phyloP scores from a whole-genome alignment of 2,888 invertebrate genomes.

The Plusia festucae region DNA sequence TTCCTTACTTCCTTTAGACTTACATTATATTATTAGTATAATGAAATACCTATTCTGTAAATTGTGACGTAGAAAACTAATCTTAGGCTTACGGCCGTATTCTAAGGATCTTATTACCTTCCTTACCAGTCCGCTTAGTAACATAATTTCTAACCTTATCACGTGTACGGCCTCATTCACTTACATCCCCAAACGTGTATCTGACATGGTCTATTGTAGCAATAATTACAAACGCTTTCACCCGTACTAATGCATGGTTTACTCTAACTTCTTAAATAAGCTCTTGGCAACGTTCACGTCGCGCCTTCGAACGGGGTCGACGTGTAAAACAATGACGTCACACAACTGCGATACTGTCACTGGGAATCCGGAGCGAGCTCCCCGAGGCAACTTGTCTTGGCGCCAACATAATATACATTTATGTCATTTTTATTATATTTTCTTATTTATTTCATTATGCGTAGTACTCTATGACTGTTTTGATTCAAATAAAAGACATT shows the following conservation, averaged over 20 bases:
- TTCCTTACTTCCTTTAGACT: too few relatives aligned
- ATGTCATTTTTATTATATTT: constrained; percentile 19
- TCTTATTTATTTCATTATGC: constrained; percentile 18
- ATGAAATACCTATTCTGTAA: not conserved
- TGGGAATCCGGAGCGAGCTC: constrained; percentile 69
- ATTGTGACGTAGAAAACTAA: not conserved
- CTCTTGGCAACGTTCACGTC: constrained; percentile 34
- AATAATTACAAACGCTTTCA: constrained; percentile 41
- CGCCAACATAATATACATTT: constrained; percentile 33
- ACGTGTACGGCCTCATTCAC: constrained; percentile 23
- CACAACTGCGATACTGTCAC: constrained; percentile 75
- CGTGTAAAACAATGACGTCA: constrained; percentile 75
- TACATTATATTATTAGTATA: too few relatives aligned
- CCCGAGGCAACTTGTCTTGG: constrained; percentile 65
- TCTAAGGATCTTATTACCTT: not conserved
- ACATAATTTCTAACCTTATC: not conserved
- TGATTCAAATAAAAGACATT: too few relatives aligned
- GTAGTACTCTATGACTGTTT: not conserved
- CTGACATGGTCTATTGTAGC: constrained; percentile 43
- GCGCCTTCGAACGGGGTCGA: constrained; percentile 65
- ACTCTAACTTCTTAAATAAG: constrained; percentile 62
- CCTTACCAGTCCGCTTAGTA: not conserved
- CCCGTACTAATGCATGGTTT: constrained; percentile 32
- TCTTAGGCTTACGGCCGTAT: too few relatives aligned
- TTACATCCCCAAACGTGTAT: constrained; percentile 16